Percentiles rank a stretch among this genome's conserved stretches.
phyloP scores from a whole-genome alignment of 2,888 invertebrate genomes.

The Dusona sp. region DNA sequence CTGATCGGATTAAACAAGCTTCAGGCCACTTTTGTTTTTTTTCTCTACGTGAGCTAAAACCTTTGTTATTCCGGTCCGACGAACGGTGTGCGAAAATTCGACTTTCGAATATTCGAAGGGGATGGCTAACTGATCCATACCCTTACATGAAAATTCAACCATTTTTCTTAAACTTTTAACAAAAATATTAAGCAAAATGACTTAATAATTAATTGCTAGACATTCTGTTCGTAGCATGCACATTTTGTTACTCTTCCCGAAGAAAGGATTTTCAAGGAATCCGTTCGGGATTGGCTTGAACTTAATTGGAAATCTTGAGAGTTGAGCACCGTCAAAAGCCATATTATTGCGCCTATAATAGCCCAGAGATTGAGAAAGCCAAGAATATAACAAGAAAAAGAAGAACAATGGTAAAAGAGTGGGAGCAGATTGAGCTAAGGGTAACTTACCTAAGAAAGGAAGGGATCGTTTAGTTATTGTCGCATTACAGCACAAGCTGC shows the following conservation, averaged over 20 bases:
- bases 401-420: slow-evolving; percentile 65
- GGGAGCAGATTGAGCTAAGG: slow-evolving; percentile 69
- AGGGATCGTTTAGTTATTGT: slow-evolving; percentile 78
- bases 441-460: slow-evolving; percentile 72
- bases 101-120: too few relatives aligned
- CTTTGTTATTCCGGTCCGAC: too few relatives aligned
- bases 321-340: slow-evolving; percentile 60
- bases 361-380: slow-evolving; percentile 63
- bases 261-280: not conserved
- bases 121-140: too few relatives aligned
- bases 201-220: not conserved
- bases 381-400: slow-evolving; percentile 57
- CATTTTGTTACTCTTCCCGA: not conserved
- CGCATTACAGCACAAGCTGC: slow-evolving; percentile 79
- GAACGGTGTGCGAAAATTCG: too few relatives aligned
- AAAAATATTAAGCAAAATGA: not conserved
- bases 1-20: too few relatives aligned
- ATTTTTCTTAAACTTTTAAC: too few relatives aligned
- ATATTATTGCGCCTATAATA: slow-evolving; percentile 62
- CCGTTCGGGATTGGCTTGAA: not conserved
- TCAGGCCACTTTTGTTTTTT: too few relatives aligned
- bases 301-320: slow-evolving; percentile 43
- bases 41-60: too few relatives aligned
- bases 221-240: not conserved
- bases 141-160: too few relatives aligned